Evolutionary conservation across 53 echinoderm and acorn worm species (phyloP), one percentile per base, ranked within the genome.

Genomic region (Paracentrotus lividus): DNA sequence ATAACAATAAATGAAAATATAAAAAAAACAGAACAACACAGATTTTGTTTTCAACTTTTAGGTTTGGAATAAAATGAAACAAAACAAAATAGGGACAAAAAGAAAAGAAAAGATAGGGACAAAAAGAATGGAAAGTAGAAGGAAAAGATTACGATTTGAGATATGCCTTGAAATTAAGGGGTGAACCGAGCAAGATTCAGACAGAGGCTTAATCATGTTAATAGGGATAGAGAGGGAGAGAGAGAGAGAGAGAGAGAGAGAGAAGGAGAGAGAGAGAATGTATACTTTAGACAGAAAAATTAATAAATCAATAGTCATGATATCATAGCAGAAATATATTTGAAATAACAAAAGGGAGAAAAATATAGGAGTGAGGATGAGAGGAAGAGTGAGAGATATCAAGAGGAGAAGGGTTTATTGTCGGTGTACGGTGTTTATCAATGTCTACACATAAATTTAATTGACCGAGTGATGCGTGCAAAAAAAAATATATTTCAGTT

Each of bases 381-480:
- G 31, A 64, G 76, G 31, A 18, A 72, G 72, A 72, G 18, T 38
- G 40, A 72, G 72, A 72, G 72, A 72, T 8, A 31, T 31, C 12
- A 33, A 23, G 44, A 24, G n/a, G n/a, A n/a, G n/a, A n/a, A 78
- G 47, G 8, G 45, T 47, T n/a, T 43, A 32, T 38, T 14, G 36
- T 15, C 1, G 27, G 52, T 26, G 52, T 4, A 12, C 3, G 2
- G 49, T n/a, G 47, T 27, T 47, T 43, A n/a, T 78, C 16, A 78
- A 43, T 13, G 42, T 42, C 78, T 85, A 38, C 26, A 81, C 47
- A 81, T 45, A 26, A 47, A 81, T 81, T 26, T 81, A 47, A 81
- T 45, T 81, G 47, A 87, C 29, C 87, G 57, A 56, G 87, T 49
- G 55, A 87, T 56, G 6, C 90, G 43, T 40, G 59, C 42, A 36